Conservation (phyloP, 92 coral and sea anemone genomes). For the Meandrina meandrites region DNA sequence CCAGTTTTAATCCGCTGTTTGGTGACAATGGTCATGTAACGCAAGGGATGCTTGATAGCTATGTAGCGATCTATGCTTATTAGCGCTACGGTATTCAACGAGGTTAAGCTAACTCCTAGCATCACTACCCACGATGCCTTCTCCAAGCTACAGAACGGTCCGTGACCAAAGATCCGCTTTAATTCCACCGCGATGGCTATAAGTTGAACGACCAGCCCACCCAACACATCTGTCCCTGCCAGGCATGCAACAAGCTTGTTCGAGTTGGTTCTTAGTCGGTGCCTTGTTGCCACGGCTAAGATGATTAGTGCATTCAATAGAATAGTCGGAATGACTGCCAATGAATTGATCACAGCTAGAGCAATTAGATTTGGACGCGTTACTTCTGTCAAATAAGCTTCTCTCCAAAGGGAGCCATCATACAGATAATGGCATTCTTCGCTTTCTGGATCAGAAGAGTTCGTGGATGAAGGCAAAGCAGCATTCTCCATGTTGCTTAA, state of each 20-base stretch:
- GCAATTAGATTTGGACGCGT: neutral
- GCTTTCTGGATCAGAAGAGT: neutral
- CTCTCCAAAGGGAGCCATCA: neutral
- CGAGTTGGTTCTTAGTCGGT: neutral
- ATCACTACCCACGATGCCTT: neutral
- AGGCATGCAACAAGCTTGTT: neutral
- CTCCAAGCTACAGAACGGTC: slow-evolving; percentile 4
- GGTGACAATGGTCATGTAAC: neutral
- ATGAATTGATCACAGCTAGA: neutral
- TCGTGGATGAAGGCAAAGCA: neutral
- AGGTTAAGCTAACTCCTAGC: neutral
- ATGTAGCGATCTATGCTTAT: neutral
- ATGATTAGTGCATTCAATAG: slow-evolving; percentile 11
- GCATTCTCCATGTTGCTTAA: neutral
- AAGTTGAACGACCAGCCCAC: neutral
- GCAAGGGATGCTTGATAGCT: neutral
- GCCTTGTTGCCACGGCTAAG: neutral
- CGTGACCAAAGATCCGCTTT: neutral
- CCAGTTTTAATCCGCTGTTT: neutral
- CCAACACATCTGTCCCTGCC: neutral
- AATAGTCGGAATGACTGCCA: neutral
- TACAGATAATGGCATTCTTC: neutral
- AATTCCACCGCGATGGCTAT: neutral
- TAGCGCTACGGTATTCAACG: neutral
- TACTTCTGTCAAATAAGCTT: neutral